Evolutionary conservation across 2,797 vertebrate species (phyloP), one percentile per base, ranked within the genome.

Genomic region (Caiman crocodilus): DNA sequence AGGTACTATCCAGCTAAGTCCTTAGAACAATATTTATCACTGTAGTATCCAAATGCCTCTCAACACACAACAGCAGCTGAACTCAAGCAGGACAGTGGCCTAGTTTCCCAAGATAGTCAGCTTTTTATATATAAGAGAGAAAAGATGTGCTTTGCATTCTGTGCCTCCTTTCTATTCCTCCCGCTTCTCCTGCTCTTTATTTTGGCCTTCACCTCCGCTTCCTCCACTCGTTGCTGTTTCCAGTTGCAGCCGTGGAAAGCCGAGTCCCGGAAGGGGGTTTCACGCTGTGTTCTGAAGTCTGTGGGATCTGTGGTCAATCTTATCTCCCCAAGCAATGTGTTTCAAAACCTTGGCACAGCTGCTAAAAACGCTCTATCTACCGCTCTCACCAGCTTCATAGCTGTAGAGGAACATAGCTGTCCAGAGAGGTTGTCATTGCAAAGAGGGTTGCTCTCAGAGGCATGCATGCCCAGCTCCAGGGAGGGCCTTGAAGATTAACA

Each of bases 391-490:
- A 61, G 20, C 25, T 84, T 4, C 64, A 3, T 1, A 56, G 55
- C 74, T 80, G 73, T 9, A 2, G 75, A 88, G 76, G 75, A 84
- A n/a, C 26, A 4, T 3, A 16, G 3, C 57, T 6, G 4, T 2
- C 0, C 1, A 14, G 25, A 17, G 75, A 85, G 76, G 32, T 6
- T 50, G 8, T 4, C 35, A 8, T 1, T 0, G 1, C 1, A 25
- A 20, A 4, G n/a, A 26, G 0, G 4, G n/a, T 60, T 4, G 4
- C 5, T 57, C 0, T 13, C 23, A 25, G 23, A 0, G 0, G 25
- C 23, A 0, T 35, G 1, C 1, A 28, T 32, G 18, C 50, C 77
- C 71, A 65, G 80, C 42, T 60, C 78, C 42, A 14, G 65, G 32
- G 32, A 82, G 42, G 11, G 12, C 64, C 42, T 5, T 6, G 71